Conservation (phyloP, 2,113 vertebrate genomes). For the Lucifuga dentata region DNA sequence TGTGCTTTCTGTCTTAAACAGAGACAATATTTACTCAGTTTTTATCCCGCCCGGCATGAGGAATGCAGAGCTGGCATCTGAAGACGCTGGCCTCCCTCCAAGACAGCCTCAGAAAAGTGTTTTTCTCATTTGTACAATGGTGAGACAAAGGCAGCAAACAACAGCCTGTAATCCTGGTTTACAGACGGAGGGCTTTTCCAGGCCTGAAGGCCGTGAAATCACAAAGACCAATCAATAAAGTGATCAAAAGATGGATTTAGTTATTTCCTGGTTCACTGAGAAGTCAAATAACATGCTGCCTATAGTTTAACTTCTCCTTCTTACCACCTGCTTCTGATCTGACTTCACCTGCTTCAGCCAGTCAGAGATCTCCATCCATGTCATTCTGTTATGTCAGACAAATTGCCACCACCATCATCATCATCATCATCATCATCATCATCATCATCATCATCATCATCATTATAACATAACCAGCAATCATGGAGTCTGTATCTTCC, state of each 20-base stretch:
- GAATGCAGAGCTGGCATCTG: slow-evolving; percentile 51
- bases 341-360: too few species aligned
- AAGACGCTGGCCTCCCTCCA: slow-evolving; percentile 61
- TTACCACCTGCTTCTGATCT: slow-evolving; percentile 1
- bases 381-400: slow-evolving; percentile 16
- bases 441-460: neutral
- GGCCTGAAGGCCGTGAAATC: slow-evolving; percentile 52
- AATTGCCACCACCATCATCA: too few species aligned
- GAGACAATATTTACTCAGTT: slow-evolving; percentile 64
- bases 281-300: slow-evolving; percentile 59
- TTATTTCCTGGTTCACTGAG: slow-evolving; percentile 73
- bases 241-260: slow-evolving; percentile 65
- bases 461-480: slow-evolving; percentile 15
- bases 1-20: slow-evolving; percentile 21
- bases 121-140: slow-evolving; percentile 59
- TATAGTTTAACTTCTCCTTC: slow-evolving; percentile 24
- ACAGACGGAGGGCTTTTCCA: slow-evolving; percentile 34
- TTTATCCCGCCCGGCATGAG: slow-evolving; percentile 50
- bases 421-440: too few species aligned
- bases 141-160: slow-evolving; percentile 45
- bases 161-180: slow-evolving; percentile 50
- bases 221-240: slow-evolving; percentile 60
- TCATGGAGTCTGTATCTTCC: slow-evolving; percentile 8
- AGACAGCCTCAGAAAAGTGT: slow-evolving; percentile 46
- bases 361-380: too few species aligned